Base-by-base conservation (phyloP, 2,888 invertebrate genomes). In the Leptinotarsa rubiginosa region DNA sequence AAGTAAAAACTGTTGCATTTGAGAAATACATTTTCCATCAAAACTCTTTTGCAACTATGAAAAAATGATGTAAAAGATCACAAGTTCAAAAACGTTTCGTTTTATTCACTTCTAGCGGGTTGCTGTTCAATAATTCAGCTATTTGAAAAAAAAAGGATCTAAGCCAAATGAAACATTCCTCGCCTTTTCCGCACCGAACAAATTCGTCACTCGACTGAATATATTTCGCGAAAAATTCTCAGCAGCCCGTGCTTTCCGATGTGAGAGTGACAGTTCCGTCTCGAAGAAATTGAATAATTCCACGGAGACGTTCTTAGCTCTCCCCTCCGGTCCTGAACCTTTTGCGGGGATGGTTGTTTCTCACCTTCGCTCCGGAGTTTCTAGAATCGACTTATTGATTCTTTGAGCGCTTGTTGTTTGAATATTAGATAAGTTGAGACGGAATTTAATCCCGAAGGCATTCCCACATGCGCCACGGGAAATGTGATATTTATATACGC, bases 341-440 rank as follows among this genome's bases (percentile, higher is more conserved):
- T 41, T 31, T 68, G 18, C 68, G 50, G 31, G n/a, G 54, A 22
- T 15, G 18, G 31, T 20, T n/a, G 68, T 62, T 76, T 80, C 77
- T 73, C 79, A 77, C 79, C 78, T 80, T 69, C 74, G 74, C 77
- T 79, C 73, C 75, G 74, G 72, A 75, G 73, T 69, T 73, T 69
- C 72, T 74, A 64, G 74, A 75, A 83, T 82, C 82, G 82, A 78
- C 84, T 83, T 84, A 85, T 85, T 84, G 85, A 85, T 85, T 84
- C 83, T 81, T 78, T 66, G 76, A 80, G 83, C 82, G 82, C 81
- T 84, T 84, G 83, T 84, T 85, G 84, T 85, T 85, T 85, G 84
- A 85, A 85, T 85, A 85, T 85, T 84, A 84, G 84, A 85, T 84
- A 84, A 83, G 82, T 82, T 79, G 81, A 82, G 84, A 81, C 81